Evolutionary conservation across 2,888 invertebrate species (phyloP).

Genomic region (Chirona hameri): DNA sequence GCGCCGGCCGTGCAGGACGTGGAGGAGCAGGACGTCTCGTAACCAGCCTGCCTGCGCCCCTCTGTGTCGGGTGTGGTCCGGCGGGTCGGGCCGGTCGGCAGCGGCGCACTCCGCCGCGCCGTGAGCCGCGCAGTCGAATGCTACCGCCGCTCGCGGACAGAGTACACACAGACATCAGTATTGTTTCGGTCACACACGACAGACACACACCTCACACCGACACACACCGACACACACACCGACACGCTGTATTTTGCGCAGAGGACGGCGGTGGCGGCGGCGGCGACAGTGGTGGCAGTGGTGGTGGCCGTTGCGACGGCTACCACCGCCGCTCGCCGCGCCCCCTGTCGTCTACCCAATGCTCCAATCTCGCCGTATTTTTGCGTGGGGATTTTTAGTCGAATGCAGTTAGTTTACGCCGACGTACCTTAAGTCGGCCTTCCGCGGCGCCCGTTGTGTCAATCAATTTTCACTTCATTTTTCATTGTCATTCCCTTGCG

Average conservation of each 20-base stretch:
- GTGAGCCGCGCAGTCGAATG: not conserved
- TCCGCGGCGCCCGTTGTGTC: not conserved
- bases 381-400: slow-evolving; percentile 3
- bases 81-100: not conserved
- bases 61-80: too few relatives aligned
- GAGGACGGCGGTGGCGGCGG: too few relatives aligned
- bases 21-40: slow-evolving; percentile 37
- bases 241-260: too few relatives aligned
- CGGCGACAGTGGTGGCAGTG: too few relatives aligned
- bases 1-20: slow-evolving; percentile 39
- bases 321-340: too few relatives aligned
- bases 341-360: not conserved
- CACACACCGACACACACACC: too few relatives aligned
- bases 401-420: slow-evolving; percentile 2
- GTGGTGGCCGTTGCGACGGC: too few relatives aligned
- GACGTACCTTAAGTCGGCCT: not conserved
- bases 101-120: not conserved
- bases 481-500: not conserved
- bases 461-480: slow-evolving; percentile 13
- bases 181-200: not conserved
- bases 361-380: not conserved
- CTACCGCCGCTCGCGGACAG: not conserved
- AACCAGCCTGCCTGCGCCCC: not conserved
- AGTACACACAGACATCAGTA: not conserved
- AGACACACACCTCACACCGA: too few relatives aligned